Percentiles rank a stretch among this genome's conserved stretches.
phyloP scores from a whole-genome alignment of 2,797 vertebrate species.

The Aplochiton taeniatus region DNA sequence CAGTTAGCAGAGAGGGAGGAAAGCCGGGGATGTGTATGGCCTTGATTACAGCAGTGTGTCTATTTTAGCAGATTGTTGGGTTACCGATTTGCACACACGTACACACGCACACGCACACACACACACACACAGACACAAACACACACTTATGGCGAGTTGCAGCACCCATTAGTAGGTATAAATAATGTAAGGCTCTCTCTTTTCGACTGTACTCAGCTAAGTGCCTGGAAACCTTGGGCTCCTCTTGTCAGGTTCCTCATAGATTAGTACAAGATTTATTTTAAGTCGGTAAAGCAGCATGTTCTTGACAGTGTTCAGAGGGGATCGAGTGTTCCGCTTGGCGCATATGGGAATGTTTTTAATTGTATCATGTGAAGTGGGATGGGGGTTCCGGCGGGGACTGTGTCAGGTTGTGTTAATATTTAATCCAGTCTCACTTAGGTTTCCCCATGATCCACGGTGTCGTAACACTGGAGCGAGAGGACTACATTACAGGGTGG shows the following conservation, averaged over 20 bases:
- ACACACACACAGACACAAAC: slow-evolving; percentile 45
- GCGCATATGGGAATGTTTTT: slow-evolving; percentile 89
- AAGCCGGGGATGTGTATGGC: slow-evolving; percentile 90
- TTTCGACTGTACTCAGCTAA: slow-evolving; percentile 92
- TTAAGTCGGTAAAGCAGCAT: slow-evolving; percentile 91
- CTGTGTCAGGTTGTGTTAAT: slow-evolving; percentile 88
- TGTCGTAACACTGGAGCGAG: slow-evolving; percentile 41
- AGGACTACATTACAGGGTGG: slow-evolving; percentile 45
- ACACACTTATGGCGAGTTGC: slow-evolving; percentile 62
- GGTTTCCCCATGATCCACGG: slow-evolving; percentile 64
- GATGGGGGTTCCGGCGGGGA: slow-evolving; percentile 54
- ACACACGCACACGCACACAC: background rate
- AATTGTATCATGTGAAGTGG: slow-evolving; percentile 87
- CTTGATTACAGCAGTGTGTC: slow-evolving; percentile 92
- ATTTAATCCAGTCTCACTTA: slow-evolving; percentile 80
- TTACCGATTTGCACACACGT: slow-evolving; percentile 82
- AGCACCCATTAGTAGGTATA: slow-evolving; percentile 97
- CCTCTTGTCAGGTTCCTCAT: slow-evolving; percentile 96
- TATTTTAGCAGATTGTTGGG: slow-evolving; percentile 92
- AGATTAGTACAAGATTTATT: slow-evolving; percentile 99
- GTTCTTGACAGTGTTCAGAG: slow-evolving; percentile 89
- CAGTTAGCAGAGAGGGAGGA: slow-evolving; percentile 83
- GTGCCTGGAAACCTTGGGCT: slow-evolving; percentile 97
- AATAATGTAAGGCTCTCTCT: slow-evolving; percentile 93
- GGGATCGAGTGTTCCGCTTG: slow-evolving; percentile 86